phyloP scores from a whole-genome alignment of 2,113 vertebrate species.

The Passerina amoena region DNA sequence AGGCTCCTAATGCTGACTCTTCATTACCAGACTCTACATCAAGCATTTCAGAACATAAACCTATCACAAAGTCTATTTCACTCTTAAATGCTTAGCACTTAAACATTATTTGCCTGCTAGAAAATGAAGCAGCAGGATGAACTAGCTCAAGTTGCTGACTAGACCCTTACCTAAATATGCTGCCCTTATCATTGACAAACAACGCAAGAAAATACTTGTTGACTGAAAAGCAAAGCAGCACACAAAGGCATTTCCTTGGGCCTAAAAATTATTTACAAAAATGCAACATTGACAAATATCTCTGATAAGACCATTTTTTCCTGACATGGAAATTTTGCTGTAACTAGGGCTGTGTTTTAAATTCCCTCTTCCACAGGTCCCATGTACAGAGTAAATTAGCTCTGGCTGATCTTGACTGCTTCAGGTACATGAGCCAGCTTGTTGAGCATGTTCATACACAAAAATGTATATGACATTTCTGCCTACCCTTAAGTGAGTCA shows the following conservation, averaged over 20 bases:
- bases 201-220: not conserved
- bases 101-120: not conserved
- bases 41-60: not conserved
- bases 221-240: not conserved
- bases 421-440: not conserved
- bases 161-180: not conserved
- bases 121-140: not conserved
- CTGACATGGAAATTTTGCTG: not conserved
- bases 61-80: not conserved
- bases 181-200: not conserved
- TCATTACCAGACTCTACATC: not conserved
- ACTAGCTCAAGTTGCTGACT: not conserved
- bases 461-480: not conserved
- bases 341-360: not conserved
- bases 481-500: not conserved
- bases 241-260: not conserved
- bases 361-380: not conserved
- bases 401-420: not conserved
- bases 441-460: not conserved
- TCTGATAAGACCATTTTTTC: not conserved
- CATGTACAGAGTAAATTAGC: not conserved
- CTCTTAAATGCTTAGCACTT: not conserved
- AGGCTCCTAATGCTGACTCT: not conserved
- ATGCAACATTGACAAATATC: not conserved
- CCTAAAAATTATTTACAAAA: not conserved